These are phyloP conservation scores for Channallabes apus DNA, from an alignment of 2,797 vertebrate genomes.

Conservation along the genomic window DNA sequence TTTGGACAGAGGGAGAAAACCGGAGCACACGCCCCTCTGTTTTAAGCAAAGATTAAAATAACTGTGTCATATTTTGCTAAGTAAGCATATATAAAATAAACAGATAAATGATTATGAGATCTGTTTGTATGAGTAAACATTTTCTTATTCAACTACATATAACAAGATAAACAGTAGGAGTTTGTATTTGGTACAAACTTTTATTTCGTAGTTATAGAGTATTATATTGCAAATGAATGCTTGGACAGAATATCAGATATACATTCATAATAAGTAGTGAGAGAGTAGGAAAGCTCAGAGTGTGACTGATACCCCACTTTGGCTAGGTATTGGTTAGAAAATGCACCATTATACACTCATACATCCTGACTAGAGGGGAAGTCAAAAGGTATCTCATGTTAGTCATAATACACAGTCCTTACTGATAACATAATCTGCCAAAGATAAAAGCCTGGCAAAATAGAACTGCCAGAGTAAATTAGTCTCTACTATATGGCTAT, in stretches of 20 bases:
- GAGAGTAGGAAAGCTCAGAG: background rate
- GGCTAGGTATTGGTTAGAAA: no score
- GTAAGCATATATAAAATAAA: background rate
- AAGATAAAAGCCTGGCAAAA: background rate
- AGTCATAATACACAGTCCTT: background rate
- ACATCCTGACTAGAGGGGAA: background rate
- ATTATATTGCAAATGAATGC: conserved; percentile 60
- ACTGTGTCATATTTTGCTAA: background rate
- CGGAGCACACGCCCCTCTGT: no score
- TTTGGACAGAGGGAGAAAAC: no score
- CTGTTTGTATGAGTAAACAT: background rate
- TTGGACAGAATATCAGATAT: background rate
- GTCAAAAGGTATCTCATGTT: background rate
- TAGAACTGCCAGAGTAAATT: background rate
- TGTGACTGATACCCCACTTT: background rate
- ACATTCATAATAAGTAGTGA: conserved; percentile 54
- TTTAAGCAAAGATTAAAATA: background rate
- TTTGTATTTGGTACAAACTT: conserved; percentile 48
- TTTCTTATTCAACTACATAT: conserved; percentile 38
- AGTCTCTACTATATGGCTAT: background rate
- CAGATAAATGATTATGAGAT: background rate
- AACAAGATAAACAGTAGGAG: conserved; percentile 51
- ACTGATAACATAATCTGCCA: background rate
- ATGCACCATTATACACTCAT: background rate
- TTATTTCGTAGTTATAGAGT: conserved; percentile 53